phyloP scores from a whole-genome alignment of 2,797 vertebrate species.

The Australoheros facetus region DNA sequence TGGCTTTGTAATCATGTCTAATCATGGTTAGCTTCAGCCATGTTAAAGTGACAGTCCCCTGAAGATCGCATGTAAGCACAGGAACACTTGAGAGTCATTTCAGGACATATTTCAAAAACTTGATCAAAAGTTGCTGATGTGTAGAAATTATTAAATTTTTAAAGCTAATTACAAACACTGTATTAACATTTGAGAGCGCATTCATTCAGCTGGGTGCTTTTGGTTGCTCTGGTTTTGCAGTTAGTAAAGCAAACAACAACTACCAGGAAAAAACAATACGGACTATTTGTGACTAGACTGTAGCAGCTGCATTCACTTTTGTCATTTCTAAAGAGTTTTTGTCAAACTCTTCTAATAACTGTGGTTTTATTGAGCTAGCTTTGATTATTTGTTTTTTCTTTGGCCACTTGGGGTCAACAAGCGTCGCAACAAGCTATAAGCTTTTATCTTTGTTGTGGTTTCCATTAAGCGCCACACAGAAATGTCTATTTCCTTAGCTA shows the following conservation, averaged over 20 bases:
- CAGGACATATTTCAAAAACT: neutral
- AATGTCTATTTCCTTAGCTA: neutral
- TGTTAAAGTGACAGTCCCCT: slow-evolving; percentile 36
- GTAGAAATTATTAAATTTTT: neutral
- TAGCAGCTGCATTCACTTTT: neutral
- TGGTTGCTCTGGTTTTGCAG: neutral
- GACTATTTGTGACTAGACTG: neutral
- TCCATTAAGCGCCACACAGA: neutral
- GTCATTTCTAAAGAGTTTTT: neutral
- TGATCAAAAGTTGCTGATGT: neutral
- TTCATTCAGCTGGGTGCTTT: neutral
- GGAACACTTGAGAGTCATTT: slow-evolving; percentile 6
- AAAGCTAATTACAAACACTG: neutral
- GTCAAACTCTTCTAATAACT: neutral
- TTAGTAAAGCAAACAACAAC: neutral
- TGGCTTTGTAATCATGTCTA: slow-evolving; percentile 64
- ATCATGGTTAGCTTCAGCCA: slow-evolving; percentile 46
- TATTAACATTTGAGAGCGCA: too few relatives aligned
- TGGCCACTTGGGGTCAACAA: neutral
- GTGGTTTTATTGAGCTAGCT: neutral
- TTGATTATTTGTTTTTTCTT: neutral
- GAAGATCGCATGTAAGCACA: slow-evolving; percentile 32
- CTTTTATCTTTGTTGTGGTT: neutral
- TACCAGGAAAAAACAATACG: neutral
- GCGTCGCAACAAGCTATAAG: neutral